These are phyloP conservation scores for Chloroclystis v-ata DNA, from an alignment of 2,888 invertebrate species.

Conservation along the genomic window DNA sequence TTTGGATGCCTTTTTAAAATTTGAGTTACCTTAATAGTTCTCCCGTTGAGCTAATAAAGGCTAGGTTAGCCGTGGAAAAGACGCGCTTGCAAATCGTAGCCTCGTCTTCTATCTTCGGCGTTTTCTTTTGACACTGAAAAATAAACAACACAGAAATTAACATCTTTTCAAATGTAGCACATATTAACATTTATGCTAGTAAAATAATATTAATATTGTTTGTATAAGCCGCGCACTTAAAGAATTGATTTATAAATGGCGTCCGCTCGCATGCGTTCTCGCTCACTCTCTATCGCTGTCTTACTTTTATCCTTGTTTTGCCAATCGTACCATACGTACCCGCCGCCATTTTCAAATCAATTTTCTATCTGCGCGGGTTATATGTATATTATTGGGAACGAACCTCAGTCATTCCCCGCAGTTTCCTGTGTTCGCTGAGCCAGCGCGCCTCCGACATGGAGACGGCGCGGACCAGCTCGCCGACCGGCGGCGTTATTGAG, in stretches of 20 bases:
- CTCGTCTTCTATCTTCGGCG: slow-evolving; percentile 61
- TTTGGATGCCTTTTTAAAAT: no score
- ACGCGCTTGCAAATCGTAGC: slow-evolving; percentile 79
- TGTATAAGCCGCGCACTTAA: no score
- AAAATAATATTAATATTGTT: not conserved
- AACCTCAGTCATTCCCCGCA: slow-evolving; percentile 92
- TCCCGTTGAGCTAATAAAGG: slow-evolving; percentile 79
- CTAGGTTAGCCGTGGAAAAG: slow-evolving; percentile 87
- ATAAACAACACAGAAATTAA: not conserved
- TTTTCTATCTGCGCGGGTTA: no score
- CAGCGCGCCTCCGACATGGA: slow-evolving; percentile 85
- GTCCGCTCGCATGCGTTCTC: no score
- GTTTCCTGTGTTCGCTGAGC: slow-evolving; percentile 83
- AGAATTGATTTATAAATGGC: no score
- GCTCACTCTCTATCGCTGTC: no score
- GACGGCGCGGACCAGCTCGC: slow-evolving; percentile 91
- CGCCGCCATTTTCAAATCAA: no score
- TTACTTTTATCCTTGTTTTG: no score
- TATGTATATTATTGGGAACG: no score
- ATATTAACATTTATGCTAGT: no score
- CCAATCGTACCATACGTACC: no score
- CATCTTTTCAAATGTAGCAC: not conserved
- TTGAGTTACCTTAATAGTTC: slow-evolving; percentile 77
- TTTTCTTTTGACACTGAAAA: slow-evolving; percentile 64
- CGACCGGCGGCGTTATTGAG: slow-evolving; percentile 87